phyloP scores from a whole-genome alignment of 1,140 invertebrate species.

The Muscidifurax raptorellus region DNA sequence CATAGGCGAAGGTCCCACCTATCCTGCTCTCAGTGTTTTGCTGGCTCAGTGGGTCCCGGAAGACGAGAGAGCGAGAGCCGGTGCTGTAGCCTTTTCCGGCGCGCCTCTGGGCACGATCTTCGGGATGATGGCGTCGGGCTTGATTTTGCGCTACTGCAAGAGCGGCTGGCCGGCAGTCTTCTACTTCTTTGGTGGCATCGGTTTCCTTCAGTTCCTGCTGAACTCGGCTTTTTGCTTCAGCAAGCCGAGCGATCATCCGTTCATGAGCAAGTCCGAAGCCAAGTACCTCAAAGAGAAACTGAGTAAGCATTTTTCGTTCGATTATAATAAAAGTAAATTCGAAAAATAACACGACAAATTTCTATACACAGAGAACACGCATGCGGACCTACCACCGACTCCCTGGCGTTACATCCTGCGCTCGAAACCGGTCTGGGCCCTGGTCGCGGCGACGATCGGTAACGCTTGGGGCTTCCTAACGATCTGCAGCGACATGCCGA shows the following conservation, averaged over 20 bases:
- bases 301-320: constrained; percentile 80
- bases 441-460: constrained; percentile 85
- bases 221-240: constrained; percentile 85
- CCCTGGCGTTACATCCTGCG: constrained; percentile 86
- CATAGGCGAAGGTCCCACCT: constrained; percentile 7
- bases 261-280: constrained; percentile 86
- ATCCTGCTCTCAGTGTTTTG: neutral
- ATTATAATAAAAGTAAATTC: constrained; percentile 25
- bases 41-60: constrained; percentile 21
- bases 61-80: constrained; percentile 15
- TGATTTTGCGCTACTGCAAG: constrained; percentile 79
- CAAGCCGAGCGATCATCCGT: constrained; percentile 88
- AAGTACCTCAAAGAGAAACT: constrained; percentile 83
- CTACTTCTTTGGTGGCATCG: constrained; percentile 87
- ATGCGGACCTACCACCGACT: constrained; percentile 77
- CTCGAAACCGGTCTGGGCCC: constrained; percentile 84
- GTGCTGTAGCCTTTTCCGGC: neutral
- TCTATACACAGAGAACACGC: constrained; percentile 56
- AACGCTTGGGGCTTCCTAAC: constrained; percentile 97
- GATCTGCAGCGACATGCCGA: constrained; percentile 92
- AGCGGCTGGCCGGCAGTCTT: constrained; percentile 86
- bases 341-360: neutral
- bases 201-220: constrained; percentile 83
- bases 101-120: constrained; percentile 78
- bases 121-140: constrained; percentile 82